These are phyloP conservation scores for Cheilosia pagana DNA, from an alignment of 2,888 invertebrate species.

Conservation along the genomic window DNA sequence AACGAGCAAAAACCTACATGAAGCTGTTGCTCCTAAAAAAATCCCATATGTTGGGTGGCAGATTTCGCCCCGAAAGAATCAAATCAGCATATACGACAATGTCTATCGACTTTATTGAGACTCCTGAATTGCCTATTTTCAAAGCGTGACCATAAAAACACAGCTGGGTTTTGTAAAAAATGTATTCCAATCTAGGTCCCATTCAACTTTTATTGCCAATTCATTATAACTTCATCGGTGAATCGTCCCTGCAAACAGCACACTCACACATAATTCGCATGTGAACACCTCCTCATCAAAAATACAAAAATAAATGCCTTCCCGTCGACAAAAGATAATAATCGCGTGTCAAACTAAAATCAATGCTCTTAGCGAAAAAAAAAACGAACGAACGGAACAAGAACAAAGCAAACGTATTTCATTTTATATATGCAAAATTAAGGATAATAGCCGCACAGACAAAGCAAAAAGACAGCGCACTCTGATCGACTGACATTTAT, in stretches of 20 bases:
- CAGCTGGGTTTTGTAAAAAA: background rate
- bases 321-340: conserved; percentile 40
- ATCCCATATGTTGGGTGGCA: too few species aligned
- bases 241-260: background rate
- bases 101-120: background rate
- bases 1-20: too few species aligned
- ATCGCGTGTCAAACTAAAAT: conserved; percentile 65
- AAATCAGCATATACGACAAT: too few species aligned
- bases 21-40: too few species aligned
- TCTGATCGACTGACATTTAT: conserved; percentile 65
- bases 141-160: background rate
- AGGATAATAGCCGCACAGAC: conserved; percentile 54
- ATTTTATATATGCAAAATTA: conserved; percentile 52
- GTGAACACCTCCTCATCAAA: conserved; percentile 17
- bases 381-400: background rate
- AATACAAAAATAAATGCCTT: conserved; percentile 8
- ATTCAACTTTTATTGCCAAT: conserved; percentile 46
- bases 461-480: conserved; percentile 23
- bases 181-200: conserved; percentile 9
- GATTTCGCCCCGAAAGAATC: too few species aligned
- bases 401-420: conserved; percentile 1
- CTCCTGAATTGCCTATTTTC: background rate
- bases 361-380: conserved; percentile 40
- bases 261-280: conserved; percentile 1
- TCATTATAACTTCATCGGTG: conserved; percentile 34